phyloP scores from a whole-genome alignment of 2,113 vertebrate species.

The Haplochromis vanheusdeni region DNA sequence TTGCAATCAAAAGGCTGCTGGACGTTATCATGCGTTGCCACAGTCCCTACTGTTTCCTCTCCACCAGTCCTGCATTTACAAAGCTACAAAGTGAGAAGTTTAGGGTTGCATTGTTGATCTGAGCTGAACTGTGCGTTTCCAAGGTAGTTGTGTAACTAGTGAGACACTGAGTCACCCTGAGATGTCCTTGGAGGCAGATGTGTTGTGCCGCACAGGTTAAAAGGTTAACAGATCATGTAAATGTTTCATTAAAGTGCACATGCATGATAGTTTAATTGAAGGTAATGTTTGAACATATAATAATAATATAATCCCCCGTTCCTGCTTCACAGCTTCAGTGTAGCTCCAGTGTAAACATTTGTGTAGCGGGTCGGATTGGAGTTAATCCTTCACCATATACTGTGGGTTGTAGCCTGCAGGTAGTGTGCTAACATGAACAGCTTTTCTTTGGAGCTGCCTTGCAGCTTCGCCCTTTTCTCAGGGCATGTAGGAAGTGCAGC shows the following conservation, averaged over 20 bases:
- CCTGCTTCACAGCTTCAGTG: neutral
- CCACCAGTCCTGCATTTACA: neutral
- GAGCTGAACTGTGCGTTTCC: neutral
- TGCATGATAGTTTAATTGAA: neutral
- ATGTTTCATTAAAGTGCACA: neutral
- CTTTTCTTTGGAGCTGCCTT: conserved; percentile 2
- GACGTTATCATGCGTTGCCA: conserved; percentile 9
- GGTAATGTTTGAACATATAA: neutral
- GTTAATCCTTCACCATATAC: neutral
- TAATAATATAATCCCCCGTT: neutral
- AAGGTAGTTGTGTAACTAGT: neutral
- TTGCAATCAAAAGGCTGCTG: conserved; percentile 32
- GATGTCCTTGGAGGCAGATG: neutral
- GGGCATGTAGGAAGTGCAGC: neutral
- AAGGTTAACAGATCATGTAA: neutral
- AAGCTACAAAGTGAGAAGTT: neutral
- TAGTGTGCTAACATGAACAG: conserved; percentile 7
- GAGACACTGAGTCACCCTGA: neutral
- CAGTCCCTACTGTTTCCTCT: neutral
- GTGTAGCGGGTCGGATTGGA: neutral
- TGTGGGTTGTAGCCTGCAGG: conserved; percentile 12
- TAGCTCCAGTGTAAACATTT: neutral
- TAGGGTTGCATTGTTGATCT: neutral
- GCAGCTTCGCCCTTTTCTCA: conserved; percentile 35
- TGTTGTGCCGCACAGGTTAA: neutral